Evolutionary conservation across 2,888 invertebrate genomes (phyloP), one percentile per base, ranked within the genome.

Genomic region (Cephonodes hylas): DNA sequence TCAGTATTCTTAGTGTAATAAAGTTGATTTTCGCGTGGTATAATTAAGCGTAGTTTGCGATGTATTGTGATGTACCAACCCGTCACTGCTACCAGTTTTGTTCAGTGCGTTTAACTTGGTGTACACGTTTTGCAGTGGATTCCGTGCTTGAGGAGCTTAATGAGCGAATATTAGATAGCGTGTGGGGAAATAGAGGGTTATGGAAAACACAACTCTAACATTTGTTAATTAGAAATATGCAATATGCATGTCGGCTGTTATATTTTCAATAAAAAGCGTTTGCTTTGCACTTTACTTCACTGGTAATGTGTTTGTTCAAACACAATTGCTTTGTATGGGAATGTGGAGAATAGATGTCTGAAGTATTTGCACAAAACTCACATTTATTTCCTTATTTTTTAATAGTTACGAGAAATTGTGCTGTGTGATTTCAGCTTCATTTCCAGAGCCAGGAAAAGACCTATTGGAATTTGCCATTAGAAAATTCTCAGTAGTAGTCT

Each of bases 81-180:
- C 73, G 76, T 80, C 79, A 78, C 77, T 80, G 80, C 80, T 81
- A 75, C 83, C 78, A 79, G 80, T 80, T 79, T 72, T 72, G 74
- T 72, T 68, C 63, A 76, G 77, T 77, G 75, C 77, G 77, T 79
- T 78, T 76, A 77, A 79, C 74, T 71, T 74, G 68, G 70, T 71
- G 69, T 67, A 63, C 59, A 15, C 27, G 31, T 46, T 31, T 38
- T 34, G 45, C 46, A 46, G 59, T 22, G 34, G 31, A 53, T 53
- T 53, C 53, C 31, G 46, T 59, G 22, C 15, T 59, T 38, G 59
- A 46, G 23, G 58, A 31, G 27, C 31, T 53, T 53, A 53, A 53
- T 53, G 53, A 53, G 31, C 53, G 53, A 53, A 53, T 31, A 53
- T 53, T 31, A 53, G 53, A 53, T 31, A 31, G 53, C 53, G 31